phyloP scores from a whole-genome alignment of 2,797 vertebrate species.

The Presbytis comata region DNA sequence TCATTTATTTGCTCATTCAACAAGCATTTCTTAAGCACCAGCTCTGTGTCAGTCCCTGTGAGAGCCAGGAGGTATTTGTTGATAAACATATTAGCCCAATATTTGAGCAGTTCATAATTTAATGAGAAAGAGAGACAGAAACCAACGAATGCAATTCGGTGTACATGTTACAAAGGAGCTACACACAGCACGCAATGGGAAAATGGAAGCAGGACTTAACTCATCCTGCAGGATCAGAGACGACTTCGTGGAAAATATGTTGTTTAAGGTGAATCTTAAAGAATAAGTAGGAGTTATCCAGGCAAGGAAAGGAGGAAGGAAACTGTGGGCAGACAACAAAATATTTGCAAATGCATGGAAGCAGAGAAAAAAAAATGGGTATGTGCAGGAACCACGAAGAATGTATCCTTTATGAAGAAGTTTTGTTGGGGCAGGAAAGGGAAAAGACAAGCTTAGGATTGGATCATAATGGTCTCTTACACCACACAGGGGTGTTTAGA shows the following conservation, averaged over 20 bases:
- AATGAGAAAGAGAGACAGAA: not conserved
- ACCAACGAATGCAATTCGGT: not conserved
- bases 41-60: not conserved
- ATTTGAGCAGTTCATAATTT: not conserved
- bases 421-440: too few relatives aligned
- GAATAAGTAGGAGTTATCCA: not conserved
- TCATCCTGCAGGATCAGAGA: not conserved
- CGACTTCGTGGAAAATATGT: not conserved
- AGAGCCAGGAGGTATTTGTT: not conserved
- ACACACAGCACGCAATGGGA: not conserved
- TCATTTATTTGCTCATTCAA: not conserved
- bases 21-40: not conserved
- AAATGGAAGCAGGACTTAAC: not conserved
- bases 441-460: not conserved
- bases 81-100: not conserved
- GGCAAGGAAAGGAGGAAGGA: slow-evolving; percentile 28
- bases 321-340: slow-evolving; percentile 34
- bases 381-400: not conserved
- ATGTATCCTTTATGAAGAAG: not conserved
- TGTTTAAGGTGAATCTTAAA: not conserved
- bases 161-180: not conserved
- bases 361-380: not conserved
- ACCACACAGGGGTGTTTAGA: not conserved
- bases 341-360: not conserved
- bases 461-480: not conserved